Conservation (phyloP, 2,888 invertebrate genomes). For the Cheiracanthium punctorium region DNA sequence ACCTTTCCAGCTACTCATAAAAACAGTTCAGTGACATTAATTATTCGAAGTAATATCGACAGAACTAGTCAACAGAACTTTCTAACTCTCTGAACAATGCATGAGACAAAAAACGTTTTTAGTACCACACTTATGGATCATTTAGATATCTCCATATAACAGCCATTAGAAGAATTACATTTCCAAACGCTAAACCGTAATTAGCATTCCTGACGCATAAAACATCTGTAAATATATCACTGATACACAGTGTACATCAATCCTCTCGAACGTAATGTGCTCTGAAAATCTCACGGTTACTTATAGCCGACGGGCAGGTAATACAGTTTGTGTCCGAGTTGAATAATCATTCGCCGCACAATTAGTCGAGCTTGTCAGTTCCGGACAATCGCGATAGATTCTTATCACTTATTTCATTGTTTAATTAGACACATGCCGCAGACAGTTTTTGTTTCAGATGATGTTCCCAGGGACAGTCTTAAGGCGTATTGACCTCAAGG, state of each 20-base stretch:
- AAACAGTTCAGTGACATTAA: no score
- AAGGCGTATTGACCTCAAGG: constrained; percentile 1
- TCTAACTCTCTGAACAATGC: neutral
- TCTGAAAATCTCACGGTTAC: constrained; percentile 48
- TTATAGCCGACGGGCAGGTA: constrained; percentile 1
- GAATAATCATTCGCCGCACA: constrained; percentile 41
- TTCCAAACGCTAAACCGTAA: neutral
- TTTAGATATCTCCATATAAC: neutral
- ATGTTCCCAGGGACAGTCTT: constrained; percentile 27
- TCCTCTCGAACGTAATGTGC: constrained; percentile 26
- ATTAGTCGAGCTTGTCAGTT: constrained; percentile 42
- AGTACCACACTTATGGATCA: neutral
- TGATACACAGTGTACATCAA: neutral
- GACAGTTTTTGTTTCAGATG: constrained; percentile 4
- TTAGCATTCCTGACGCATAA: constrained; percentile 20
- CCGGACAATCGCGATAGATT: constrained; percentile 38
- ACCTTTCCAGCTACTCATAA: no score
- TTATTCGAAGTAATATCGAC: no score
- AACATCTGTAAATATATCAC: neutral
- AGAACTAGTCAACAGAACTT: neutral
- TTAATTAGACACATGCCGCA: constrained; percentile 41
- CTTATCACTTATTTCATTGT: constrained; percentile 47
- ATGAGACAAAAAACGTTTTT: neutral
- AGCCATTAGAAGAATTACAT: neutral
- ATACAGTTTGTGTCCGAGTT: constrained; percentile 5